A percentile compares a stretch with the other conserved stretches of the same genome.
Conservation (phyloP, 1,140 invertebrate genomes). For the Drosophila pallidifrons region DNA sequence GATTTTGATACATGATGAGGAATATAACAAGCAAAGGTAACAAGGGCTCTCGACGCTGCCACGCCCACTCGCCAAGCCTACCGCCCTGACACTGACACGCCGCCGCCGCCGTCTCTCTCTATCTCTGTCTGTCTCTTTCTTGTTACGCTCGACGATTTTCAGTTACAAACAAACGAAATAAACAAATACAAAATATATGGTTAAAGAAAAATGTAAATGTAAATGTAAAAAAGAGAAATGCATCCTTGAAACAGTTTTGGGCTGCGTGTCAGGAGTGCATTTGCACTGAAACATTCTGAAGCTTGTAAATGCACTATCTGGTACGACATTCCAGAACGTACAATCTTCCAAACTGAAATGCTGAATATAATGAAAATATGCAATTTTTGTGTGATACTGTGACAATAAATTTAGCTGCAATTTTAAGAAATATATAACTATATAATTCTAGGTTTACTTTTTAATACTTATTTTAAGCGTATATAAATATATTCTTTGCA, state of each 20-base stretch:
- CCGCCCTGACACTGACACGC: conserved; percentile 43
- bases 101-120: conserved; percentile 22
- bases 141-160: conserved; percentile 20
- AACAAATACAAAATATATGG: conserved; percentile 7
- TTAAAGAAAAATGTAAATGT: not conserved
- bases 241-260: conserved; percentile 87
- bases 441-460: conserved; percentile 1
- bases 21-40: not conserved
- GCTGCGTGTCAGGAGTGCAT: conserved; percentile 98
- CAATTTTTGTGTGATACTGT: conserved; percentile 67
- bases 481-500: not conserved
- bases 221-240: conserved; percentile 18
- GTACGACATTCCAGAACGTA: conserved; percentile 95
- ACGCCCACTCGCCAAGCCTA: conserved; percentile 38
- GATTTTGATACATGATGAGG: conserved; percentile 3
- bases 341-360: conserved; percentile 84
- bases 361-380: conserved; percentile 57
- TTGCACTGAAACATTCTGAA: conserved; percentile 93
- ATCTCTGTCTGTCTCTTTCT: conserved; percentile 4
- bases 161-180: conserved; percentile 20
- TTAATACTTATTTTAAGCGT: not conserved
- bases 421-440: not conserved
- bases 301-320: conserved; percentile 99
- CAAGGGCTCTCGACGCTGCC: not conserved
- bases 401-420: not conserved